Percentiles rank a stretch among this genome's conserved stretches.
Conservation (phyloP, 2,888 invertebrate species). For the Heteropelma amictum region DNA sequence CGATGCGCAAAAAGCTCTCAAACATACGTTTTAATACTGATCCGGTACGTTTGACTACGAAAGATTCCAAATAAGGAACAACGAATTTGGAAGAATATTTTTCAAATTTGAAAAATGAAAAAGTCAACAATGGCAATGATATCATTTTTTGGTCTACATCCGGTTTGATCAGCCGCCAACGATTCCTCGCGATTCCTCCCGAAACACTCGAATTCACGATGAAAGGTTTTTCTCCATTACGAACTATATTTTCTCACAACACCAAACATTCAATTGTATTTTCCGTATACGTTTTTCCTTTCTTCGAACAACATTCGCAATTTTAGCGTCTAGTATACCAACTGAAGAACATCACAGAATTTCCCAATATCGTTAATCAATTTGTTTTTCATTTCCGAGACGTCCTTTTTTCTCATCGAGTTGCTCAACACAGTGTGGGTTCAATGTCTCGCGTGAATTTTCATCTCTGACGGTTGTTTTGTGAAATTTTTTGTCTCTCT, state of each 20-base stretch:
- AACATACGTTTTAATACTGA: conserved; percentile 43
- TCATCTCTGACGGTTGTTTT: conserved; percentile 40
- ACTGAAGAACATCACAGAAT: conserved; percentile 78
- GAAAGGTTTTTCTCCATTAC: conserved; percentile 49
- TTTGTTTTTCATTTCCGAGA: conserved; percentile 54
- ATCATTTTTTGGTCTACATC: conserved; percentile 3
- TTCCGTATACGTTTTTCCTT: conserved; percentile 73
- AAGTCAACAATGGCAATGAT: neutral
- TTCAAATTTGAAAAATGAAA: conserved; percentile 5
- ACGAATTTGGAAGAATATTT: conserved; percentile 30
- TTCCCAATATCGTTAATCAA: conserved; percentile 74
- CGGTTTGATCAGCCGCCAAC: conserved; percentile 64
- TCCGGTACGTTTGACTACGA: conserved; percentile 39
- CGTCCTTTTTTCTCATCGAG: conserved; percentile 56
- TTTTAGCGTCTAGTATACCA: conserved; percentile 69
- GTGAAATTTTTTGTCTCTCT: conserved; percentile 12
- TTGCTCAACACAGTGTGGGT: conserved; percentile 71
- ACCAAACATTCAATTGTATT: conserved; percentile 73
- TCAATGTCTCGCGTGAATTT: conserved; percentile 37
- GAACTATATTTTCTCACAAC: conserved; percentile 69
- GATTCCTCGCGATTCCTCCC: conserved; percentile 34
- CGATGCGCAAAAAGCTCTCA: neutral
- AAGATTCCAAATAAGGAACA: conserved; percentile 36
- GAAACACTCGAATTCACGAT: conserved; percentile 50
- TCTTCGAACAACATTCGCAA: conserved; percentile 67